These are phyloP conservation scores for Catagonus wagneri DNA, from an alignment of 2,113 vertebrate genomes.

Conservation along the genomic window DNA sequence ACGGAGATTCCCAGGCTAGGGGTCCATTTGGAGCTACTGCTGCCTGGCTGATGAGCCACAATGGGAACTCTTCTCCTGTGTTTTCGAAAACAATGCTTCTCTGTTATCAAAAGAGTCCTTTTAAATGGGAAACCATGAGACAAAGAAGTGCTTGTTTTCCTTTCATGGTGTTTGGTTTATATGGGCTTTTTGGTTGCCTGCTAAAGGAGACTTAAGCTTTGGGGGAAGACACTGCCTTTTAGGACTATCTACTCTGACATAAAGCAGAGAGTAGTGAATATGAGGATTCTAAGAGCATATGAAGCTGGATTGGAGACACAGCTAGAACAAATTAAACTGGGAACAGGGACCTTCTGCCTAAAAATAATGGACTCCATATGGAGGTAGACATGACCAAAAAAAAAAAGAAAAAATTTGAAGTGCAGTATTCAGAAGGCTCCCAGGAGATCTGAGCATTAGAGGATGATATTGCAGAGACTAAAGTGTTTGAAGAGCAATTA, in stretches of 20 bases:
- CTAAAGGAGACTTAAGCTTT: background rate
- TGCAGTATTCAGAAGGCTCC: background rate
- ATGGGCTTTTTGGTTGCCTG: background rate
- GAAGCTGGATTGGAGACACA: background rate
- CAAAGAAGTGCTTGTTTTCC: background rate
- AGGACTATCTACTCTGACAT: background rate
- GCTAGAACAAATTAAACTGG: background rate
- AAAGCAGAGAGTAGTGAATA: background rate
- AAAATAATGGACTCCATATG: background rate
- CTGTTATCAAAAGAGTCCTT: background rate
- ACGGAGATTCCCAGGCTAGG: too few species aligned
- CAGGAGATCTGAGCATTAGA: background rate
- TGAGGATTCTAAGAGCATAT: background rate
- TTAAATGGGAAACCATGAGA: background rate
- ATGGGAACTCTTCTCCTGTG: background rate
- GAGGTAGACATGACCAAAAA: background rate
- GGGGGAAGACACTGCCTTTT: background rate
- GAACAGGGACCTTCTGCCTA: background rate
- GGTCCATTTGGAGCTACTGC: too few species aligned
- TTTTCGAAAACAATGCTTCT: background rate
- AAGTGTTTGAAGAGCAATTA: background rate
- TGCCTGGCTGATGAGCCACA: too few species aligned
- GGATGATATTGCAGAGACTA: background rate
- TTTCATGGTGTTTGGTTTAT: background rate
- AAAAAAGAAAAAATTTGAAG: background rate